Percentiles rank a stretch among this genome's conserved stretches.
Evolutionary conservation across 2,888 invertebrate species (phyloP).

Genomic region (Parnassius glacialis): DNA sequence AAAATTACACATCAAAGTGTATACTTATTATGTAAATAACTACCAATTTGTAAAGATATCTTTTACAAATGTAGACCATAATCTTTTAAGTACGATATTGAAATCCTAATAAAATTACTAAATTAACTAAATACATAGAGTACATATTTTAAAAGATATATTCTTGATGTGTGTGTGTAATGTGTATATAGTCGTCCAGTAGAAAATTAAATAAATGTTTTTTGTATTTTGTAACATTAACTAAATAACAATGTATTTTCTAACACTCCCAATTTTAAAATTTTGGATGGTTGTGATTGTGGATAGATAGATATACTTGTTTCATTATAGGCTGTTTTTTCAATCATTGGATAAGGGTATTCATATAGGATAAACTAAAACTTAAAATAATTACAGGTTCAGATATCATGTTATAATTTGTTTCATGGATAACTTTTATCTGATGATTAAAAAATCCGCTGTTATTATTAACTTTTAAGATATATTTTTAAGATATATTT

Average conservation of each 20-base stretch:
- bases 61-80: constrained; percentile 8
- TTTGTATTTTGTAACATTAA: constrained; percentile 49
- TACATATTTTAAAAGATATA: constrained; percentile 4
- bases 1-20: no score
- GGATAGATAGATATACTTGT: constrained; percentile 33
- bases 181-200: constrained; percentile 28
- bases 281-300: constrained; percentile 73
- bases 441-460: no score
- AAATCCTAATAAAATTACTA: constrained; percentile 2
- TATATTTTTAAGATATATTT: no score
- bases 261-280: constrained; percentile 54
- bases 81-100: constrained; percentile 5
- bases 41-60: neutral
- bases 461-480: no score
- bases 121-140: constrained; percentile 1
- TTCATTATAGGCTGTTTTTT: neutral
- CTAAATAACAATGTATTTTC: constrained; percentile 48
- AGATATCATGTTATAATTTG: no score
- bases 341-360: no score
- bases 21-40: no score
- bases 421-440: no score
- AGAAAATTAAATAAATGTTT: constrained; percentile 29
- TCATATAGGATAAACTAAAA: no score
- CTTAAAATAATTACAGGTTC: no score
- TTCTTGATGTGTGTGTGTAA: neutral